Evolutionary conservation across 2,888 invertebrate species (phyloP).

Genomic region (Lacanobia wlatinum): DNA sequence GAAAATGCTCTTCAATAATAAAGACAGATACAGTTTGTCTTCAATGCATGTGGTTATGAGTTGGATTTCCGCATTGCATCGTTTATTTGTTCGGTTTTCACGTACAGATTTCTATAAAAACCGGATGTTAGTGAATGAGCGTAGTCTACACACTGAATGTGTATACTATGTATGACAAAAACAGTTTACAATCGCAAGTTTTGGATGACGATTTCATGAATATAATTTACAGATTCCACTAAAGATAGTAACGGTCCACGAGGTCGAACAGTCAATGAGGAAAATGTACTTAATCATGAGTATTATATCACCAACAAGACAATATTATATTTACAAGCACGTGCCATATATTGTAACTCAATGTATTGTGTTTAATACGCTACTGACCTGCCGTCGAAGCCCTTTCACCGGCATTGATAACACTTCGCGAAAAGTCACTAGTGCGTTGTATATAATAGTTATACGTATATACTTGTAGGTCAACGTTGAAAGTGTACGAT

Average conservation of each 20-base stretch:
- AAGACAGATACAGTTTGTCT: neutral
- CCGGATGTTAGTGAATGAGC: conserved; percentile 29
- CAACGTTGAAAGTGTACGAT: conserved; percentile 63
- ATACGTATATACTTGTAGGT: conserved; percentile 60
- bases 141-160: conserved; percentile 5
- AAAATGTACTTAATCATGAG: neutral
- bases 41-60: conserved; percentile 14
- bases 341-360: conserved; percentile 45
- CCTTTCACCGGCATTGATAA: conserved; percentile 70
- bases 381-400: conserved; percentile 37
- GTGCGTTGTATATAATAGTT: conserved; percentile 40
- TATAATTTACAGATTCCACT: neutral
- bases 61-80: conserved; percentile 17
- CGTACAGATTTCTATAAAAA: conserved; percentile 1
- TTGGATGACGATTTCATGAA: neutral
- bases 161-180: neutral
- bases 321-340: conserved; percentile 37
- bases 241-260: no score
- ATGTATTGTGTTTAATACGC: conserved; percentile 45
- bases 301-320: conserved; percentile 7
- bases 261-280: no score
- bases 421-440: conserved; percentile 59
- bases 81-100: conserved; percentile 6
- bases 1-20: neutral
- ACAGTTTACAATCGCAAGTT: neutral